These are phyloP conservation scores for Osmerus eperlanus DNA, from an alignment of 2,113 vertebrate species.

Conservation along the genomic window DNA sequence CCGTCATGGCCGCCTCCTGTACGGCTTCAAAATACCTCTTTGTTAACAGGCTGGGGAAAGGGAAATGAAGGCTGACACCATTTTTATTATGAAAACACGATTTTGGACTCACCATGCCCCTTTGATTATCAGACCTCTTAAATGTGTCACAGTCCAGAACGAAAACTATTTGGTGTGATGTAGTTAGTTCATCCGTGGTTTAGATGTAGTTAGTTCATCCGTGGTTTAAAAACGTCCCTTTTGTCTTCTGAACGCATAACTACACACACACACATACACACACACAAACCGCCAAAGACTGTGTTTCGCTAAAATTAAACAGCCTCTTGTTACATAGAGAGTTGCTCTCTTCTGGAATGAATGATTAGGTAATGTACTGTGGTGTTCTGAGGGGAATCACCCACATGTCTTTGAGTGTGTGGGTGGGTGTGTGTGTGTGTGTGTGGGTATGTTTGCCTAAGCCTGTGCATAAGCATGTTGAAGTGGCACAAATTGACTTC, in stretches of 20 bases:
- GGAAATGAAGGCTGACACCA: slow-evolving; percentile 84
- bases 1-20: slow-evolving; percentile 63
- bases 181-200: not conserved
- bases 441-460: slow-evolving; percentile 5
- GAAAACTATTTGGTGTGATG: slow-evolving; percentile 27
- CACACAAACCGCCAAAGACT: not conserved
- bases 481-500: slow-evolving; percentile 33
- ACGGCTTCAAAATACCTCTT: slow-evolving; percentile 79
- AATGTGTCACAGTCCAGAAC: slow-evolving; percentile 45
- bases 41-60: slow-evolving; percentile 67
- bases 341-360: slow-evolving; percentile 45
- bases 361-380: slow-evolving; percentile 52
- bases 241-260: too few species aligned
- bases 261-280: too few species aligned
- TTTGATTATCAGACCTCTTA: slow-evolving; percentile 54
- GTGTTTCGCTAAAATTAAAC: slow-evolving; percentile 55
- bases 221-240: not conserved
- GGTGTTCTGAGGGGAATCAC: slow-evolving; percentile 45
- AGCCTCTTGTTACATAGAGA: slow-evolving; percentile 42
- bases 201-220: slow-evolving; percentile 2
- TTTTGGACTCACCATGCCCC: slow-evolving; percentile 67
- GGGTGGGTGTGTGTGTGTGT: slow-evolving; percentile 10
- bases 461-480: not conserved
- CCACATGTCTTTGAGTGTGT: slow-evolving; percentile 19
- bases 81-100: slow-evolving; percentile 84